Base-by-base conservation (phyloP, 2,888 invertebrate genomes). In the Drymonia ruficornis region DNA sequence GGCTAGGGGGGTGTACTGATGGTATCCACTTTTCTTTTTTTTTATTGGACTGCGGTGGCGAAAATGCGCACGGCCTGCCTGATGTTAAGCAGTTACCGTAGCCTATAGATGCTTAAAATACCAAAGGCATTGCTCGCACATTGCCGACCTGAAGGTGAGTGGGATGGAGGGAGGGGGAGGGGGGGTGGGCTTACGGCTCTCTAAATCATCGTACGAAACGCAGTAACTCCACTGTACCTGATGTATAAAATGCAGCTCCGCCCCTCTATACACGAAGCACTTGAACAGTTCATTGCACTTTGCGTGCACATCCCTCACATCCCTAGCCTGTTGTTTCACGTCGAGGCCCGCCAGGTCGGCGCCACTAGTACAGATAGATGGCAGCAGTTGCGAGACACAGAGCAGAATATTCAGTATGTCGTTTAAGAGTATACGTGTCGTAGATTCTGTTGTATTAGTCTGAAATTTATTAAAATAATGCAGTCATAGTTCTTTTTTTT, bases 201-300 rank as follows among this genome's bases (percentile, higher is more conserved):
- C n/a, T n/a, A n/a, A n/a, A n/a, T n/a, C n/a, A n/a, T n/a, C n/a
- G n/a, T n/a, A n/a, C n/a, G n/a, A n/a, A n/a, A n/a, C n/a, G n/a
- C n/a, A n/a, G n/a, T n/a, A n/a, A n/a, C 9, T 31, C 2, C 4
- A 63, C 59, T 53, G 13, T 72, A 96, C 97, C 94, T 97, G 97
- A 79, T 96, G 95, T 38, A 97, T 89, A 61, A 94, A 94, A 72
- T 96, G 96, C 43, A 97, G 84, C 0, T 96, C 95, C 12, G 96
- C 95, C 0, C 96, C 97, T 58, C 97, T 94, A 47, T 96, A 91
- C 11, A 97, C 85, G 13, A 97, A 89, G 59, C 96, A 96, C 61
- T 95, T 94, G 68, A 96, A 95, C 47, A 97, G 87, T 72, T 97
- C 96, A 67, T 96, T 95, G 80, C 97, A 97, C 79, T 97, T 97